Evolutionary conservation across 2,113 vertebrate genomes (phyloP), one percentile per base, ranked within the genome.

Genomic region (Toxostoma redivivum): DNA sequence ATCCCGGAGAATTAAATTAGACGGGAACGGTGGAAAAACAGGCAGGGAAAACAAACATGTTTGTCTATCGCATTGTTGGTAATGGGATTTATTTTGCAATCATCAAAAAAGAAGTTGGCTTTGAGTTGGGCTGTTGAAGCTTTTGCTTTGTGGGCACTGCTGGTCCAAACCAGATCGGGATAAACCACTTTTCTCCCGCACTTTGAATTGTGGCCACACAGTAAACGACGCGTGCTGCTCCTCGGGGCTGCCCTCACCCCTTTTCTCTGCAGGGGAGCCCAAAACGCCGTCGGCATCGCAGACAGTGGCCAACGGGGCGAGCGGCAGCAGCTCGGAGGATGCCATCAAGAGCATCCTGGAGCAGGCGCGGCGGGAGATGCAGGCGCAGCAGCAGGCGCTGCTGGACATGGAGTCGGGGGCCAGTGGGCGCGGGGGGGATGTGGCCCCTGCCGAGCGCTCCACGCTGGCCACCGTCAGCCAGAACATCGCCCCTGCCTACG

Each of bases 281-380:
- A 99, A 99, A 97, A 98, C 93, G 0, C 96, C 98, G 0, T 71
- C 98, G 0, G 97, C 96, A 5, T 95, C 97, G 0, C 67, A 96
- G 97, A 94, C 84, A 3, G 83, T 92, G 77, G 33, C 96, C 94
- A 98, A 98, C 0, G 96, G 97, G 76, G 64, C 91, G 0, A 27
- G 96, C 4, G 16, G 97, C 97, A 98, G 98, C 98, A 97, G 98
- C 97, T 99, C 99, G 0, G 99, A 99, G 62, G 99, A 99, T 1
- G 99, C 99, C 97, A 99, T 99, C 94, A 99, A 99, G 97, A 99
- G 86, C 97, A 99, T 99, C 95, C 97, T 99, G 86, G 99, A 99
- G 83, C 99, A 99, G 95, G 99, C 99, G 0, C 98, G 99, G 86
- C 97, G 99, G 38, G 99, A 99, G 97, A 99, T 99, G 99, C 99